A percentile compares a stretch with the other conserved stretches of the same genome.
Evolutionary conservation across 2,797 vertebrate genomes (phyloP).

Genomic region (Lutjanus campechanus): DNA sequence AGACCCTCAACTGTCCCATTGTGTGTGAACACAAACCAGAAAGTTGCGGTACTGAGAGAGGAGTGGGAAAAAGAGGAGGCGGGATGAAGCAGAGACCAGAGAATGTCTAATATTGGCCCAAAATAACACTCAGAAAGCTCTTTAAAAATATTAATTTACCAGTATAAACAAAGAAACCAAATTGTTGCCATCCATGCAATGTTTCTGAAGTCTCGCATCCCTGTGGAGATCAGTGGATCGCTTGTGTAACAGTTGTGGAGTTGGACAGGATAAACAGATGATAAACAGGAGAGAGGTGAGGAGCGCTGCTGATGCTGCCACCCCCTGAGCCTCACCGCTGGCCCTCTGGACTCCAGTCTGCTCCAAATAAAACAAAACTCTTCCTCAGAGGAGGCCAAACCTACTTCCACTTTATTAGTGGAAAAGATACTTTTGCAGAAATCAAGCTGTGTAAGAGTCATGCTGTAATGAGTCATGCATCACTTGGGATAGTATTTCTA

Average conservation of each 20-base stretch:
- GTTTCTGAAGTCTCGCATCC: constrained; percentile 32
- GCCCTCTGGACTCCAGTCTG: constrained; percentile 18
- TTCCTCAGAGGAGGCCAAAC: constrained; percentile 28
- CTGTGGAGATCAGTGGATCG: constrained; percentile 22
- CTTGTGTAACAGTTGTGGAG: constrained; percentile 39
- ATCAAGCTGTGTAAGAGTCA: constrained; percentile 19
- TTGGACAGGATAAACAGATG: constrained; percentile 52
- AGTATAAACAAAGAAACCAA: constrained; percentile 38
- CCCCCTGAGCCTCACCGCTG: constrained; percentile 38
- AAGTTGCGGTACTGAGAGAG: constrained; percentile 24
- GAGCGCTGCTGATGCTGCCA: constrained; percentile 38
- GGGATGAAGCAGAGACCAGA: constrained; percentile 4
- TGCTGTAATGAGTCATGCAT: constrained; percentile 15
- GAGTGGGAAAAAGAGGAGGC: constrained; percentile 3
- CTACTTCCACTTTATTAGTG: constrained; percentile 23
- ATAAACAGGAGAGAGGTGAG: constrained; percentile 49
- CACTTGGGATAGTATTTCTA: neutral
- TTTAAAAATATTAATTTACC: constrained; percentile 38
- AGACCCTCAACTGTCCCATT: constrained; percentile 13
- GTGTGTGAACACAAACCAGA: constrained; percentile 43
- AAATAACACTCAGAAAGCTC: constrained; percentile 47
- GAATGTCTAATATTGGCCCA: constrained; percentile 19
- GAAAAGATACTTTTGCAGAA: constrained; percentile 32
- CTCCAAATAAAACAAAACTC: constrained; percentile 67
- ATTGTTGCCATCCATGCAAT: constrained; percentile 19